Evolutionary conservation across 2,888 invertebrate genomes (phyloP), one percentile per base, ranked within the genome.

Genomic region (Drosophila paracracens): DNA sequence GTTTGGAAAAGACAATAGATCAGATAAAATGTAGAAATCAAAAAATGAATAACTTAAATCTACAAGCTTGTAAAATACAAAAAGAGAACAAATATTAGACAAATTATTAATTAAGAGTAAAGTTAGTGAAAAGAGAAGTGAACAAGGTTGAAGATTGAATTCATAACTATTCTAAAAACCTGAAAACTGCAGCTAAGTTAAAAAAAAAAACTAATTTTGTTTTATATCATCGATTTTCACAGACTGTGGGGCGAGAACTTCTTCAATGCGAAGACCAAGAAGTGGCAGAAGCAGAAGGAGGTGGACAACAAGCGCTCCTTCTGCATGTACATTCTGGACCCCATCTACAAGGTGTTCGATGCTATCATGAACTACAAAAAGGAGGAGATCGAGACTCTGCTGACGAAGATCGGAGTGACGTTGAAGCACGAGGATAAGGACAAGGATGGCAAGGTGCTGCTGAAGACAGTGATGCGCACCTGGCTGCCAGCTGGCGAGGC

Each of bases 401-500:
- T 99, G 77, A 96, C 96, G 88, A 99, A 99, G 94, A 95, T 99
- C 83, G 97, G 97, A 79, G 97, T 99, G 92, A 95, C 96, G 88
- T 94, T 99, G 91, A 97, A 98, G 92, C 96, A 96, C 86, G 99
- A 99, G 93, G 99, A 99, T 92, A 96, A 97, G 92, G 99, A 99
- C 79, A 97, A 98, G 94, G 98, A 98, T 84, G 99, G 99, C 89
- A 99, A 99, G 93, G 97, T 96, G 73, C 95, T 99, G 79, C 95
- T 99, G 89, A 99, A 99, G 95, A 96, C 97, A 83, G 97, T 99
- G 77, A 99, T 99, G 99, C 96, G 99, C 90, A 97, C 97, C 75
- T 99, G 99, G 99, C 95, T 99, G 94, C 99, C 99, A 65, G 99
- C 99, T 93, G 99, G 99, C 88, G 99, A 99, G 94, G 98, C 99